Evolutionary conservation across 2,113 vertebrate species (phyloP).

Genomic region (Onychostruthus taczanowskii): DNA sequence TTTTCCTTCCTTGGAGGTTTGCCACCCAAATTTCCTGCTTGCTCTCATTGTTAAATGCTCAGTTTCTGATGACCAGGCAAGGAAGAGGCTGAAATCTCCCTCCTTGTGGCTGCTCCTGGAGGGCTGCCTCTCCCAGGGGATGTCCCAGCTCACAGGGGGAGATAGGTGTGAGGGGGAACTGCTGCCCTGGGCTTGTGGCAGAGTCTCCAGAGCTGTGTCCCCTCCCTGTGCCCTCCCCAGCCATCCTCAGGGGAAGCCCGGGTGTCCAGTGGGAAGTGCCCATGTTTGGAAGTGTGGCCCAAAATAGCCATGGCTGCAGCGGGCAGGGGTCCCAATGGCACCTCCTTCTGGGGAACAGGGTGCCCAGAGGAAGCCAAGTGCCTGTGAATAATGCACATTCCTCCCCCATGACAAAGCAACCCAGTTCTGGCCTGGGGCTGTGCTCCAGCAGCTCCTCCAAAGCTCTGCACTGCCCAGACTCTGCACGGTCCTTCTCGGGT

Average conservation of each 20-base stretch:
- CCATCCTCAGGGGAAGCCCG: not conserved
- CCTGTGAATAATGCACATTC: conserved; percentile 46
- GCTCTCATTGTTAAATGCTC: not conserved
- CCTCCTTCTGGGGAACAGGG: not conserved
- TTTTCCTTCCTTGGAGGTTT: not conserved
- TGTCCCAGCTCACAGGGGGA: not conserved
- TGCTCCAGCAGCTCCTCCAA: not conserved
- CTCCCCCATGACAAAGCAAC: not conserved
- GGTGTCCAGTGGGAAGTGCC: not conserved
- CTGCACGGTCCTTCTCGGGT: not conserved
- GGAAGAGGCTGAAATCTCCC: not conserved
- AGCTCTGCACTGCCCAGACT: not conserved
- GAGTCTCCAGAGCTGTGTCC: not conserved
- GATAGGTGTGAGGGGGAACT: not conserved
- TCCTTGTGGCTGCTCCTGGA: not conserved
- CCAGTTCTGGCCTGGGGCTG: not conserved
- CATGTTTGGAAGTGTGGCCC: conserved; percentile 14
- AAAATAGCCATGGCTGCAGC: not conserved
- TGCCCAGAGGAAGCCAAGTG: not conserved
- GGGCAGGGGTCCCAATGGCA: rapidly evolving
- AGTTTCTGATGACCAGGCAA: not conserved
- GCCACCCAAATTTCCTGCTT: not conserved
- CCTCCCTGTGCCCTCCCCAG: not conserved
- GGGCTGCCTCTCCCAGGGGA: not conserved
- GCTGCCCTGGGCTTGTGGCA: not conserved